phyloP scores from a whole-genome alignment of 2,797 vertebrate genomes.

The Heterohyrax brucei region DNA sequence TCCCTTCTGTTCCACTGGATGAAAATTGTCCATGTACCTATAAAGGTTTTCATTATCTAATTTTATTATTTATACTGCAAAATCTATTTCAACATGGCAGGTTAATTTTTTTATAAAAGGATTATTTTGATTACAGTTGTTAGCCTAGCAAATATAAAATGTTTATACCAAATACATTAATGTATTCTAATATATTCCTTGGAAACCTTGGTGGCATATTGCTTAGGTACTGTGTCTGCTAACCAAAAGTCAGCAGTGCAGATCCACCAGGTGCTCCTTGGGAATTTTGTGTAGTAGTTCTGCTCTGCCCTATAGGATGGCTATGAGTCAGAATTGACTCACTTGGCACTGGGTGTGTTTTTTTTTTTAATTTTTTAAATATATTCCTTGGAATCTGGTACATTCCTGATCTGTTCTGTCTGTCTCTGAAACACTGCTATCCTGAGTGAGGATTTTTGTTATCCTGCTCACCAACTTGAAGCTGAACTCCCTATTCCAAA shows the following conservation, averaged over 20 bases:
- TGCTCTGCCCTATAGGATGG: too few relatives aligned
- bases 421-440: conserved; percentile 56
- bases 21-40: background rate
- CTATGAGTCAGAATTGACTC: too few relatives aligned
- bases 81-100: background rate
- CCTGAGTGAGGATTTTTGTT: background rate
- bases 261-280: too few relatives aligned
- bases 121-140: background rate
- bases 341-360: too few relatives aligned
- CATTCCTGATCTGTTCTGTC: conserved; percentile 57
- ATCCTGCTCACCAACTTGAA: background rate
- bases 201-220: too few relatives aligned
- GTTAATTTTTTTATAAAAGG: background rate
- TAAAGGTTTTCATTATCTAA: background rate
- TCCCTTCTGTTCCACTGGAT: background rate
- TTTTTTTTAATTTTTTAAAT: background rate
- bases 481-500: background rate
- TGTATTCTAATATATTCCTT: too few relatives aligned
- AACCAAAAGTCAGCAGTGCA: too few relatives aligned
- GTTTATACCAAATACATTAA: background rate
- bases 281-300: too few relatives aligned
- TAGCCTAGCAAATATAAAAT: conserved; percentile 72
- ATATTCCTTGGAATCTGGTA: conserved; percentile 43
- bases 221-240: too few relatives aligned
- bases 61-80: background rate